Evolutionary conservation across 35 echinoderm and acorn worm species (phyloP), one percentile per base, ranked within the genome.

Genomic region (Lytechinus variegatus): DNA sequence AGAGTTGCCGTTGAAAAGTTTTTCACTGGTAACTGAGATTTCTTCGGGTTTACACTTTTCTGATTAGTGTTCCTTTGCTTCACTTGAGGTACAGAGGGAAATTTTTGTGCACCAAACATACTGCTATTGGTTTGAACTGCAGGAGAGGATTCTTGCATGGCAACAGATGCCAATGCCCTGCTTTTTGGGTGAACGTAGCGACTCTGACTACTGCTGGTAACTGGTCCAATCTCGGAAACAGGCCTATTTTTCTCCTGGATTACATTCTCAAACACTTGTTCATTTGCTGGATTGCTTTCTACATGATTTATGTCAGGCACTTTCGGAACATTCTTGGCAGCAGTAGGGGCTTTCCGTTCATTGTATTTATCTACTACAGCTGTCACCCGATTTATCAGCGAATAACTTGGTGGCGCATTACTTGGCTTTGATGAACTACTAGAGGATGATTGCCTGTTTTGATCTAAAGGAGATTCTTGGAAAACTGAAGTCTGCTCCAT

Each of bases 1-100:
- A 96, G 29, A 61, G 94, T 96, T 27, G 61, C 88, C 27, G 94
- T 27, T 24, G 96, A 96, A 71, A 96, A 96, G 14, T 72, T 96
- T 19, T 94, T 96, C 54, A 87, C 92, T 66, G 94, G 54, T 54
- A 88, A 54, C 79, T 57, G 58, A 60, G 92, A 57, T 89, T 95
- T 27, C 54, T 94, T 54, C 27, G 28, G 10, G 21, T 91, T 27
- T 29, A 27, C 66, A 52, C 87, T 95, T 27, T 53, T 86, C 79
- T 87, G 9, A n/a, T 52, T 28, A 13, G 86, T 44, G 94, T 95
- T 86, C 57, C 61, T 54, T 86, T 53, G 54, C 27, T 13, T 52
- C 52, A 29, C 51, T 52, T 52, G 33, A 33, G 94, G 12, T 6
- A 86, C 28, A 44, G 27, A 10, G 53, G 54, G 24, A 86, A 24